These are phyloP conservation scores for Drosophila ogumai DNA, from an alignment of 1,140 invertebrate genomes.

Conservation along the genomic window DNA sequence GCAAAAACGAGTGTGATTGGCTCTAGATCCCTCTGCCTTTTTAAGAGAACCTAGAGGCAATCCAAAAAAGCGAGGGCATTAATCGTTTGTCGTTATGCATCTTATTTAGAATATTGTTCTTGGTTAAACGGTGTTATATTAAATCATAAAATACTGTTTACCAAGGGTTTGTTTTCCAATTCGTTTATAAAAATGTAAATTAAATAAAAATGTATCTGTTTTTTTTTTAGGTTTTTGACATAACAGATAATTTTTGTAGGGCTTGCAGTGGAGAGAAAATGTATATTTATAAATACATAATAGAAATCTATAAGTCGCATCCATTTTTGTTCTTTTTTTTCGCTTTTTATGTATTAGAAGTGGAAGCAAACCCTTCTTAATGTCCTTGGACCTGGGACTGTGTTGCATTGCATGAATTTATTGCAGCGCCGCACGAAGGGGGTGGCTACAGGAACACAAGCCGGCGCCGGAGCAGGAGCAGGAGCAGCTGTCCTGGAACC, in stretches of 20 bases:
- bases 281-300: background rate
- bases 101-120: background rate
- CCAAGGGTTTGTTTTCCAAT: background rate
- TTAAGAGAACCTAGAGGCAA: no score
- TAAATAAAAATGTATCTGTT: background rate
- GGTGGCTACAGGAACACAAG: constrained; percentile 2
- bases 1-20: no score
- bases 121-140: background rate
- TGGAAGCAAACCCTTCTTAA: constrained; percentile 50
- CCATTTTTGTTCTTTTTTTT: background rate
- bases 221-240: no score
- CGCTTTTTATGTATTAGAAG: background rate
- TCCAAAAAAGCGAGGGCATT: background rate
- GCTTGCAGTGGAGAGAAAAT: background rate
- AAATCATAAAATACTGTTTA: background rate
- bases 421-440: constrained; percentile 69
- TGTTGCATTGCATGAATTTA: constrained; percentile 76
- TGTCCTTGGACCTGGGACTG: constrained; percentile 42
- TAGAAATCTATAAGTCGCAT: constrained; percentile 4
- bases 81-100: background rate
- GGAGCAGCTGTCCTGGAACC: constrained; percentile 51
- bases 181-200: background rate
- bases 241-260: background rate
- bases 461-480: constrained; percentile 17
- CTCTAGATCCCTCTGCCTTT: no score